Evolutionary conservation across 2,113 vertebrate genomes (phyloP).

Genomic region (Oncorhynchus masou): DNA sequence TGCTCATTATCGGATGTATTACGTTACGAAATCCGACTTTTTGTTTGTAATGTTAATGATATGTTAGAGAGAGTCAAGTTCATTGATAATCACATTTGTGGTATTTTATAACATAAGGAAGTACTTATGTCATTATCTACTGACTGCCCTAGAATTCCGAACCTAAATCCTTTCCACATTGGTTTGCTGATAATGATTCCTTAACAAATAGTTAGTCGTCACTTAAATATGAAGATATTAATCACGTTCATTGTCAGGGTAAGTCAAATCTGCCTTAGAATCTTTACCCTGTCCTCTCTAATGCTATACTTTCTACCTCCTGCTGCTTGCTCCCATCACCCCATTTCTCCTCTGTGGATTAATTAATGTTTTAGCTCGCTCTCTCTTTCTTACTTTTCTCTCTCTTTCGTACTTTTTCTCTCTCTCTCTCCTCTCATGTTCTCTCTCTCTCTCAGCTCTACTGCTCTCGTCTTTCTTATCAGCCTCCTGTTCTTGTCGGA

Average conservation of each 20-base stretch:
- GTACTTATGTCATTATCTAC: no score
- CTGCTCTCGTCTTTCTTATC: constrained; percentile 90
- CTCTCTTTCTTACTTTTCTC: neutral
- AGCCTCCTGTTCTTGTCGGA: constrained; percentile 79
- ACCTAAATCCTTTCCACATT: neutral
- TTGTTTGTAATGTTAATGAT: no score
- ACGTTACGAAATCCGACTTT: no score
- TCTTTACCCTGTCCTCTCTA: neutral
- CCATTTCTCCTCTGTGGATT: neutral
- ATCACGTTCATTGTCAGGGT: neutral
- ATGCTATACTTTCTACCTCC: neutral
- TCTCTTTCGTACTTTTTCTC: neutral
- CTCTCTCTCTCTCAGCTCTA: constrained; percentile 79
- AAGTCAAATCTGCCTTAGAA: neutral
- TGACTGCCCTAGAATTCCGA: no score
- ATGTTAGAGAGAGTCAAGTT: no score
- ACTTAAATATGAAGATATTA: neutral
- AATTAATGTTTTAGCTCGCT: constrained; percentile 2
- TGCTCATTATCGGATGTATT: no score
- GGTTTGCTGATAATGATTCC: neutral
- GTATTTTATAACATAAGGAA: no score
- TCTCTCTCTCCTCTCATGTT: neutral
- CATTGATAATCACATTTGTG: no score
- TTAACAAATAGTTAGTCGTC: neutral
- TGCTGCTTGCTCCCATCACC: constrained; percentile 6